Evolutionary conservation across 2,888 invertebrate species (phyloP).

Genomic region (Dasysyrphus albostriatus): DNA sequence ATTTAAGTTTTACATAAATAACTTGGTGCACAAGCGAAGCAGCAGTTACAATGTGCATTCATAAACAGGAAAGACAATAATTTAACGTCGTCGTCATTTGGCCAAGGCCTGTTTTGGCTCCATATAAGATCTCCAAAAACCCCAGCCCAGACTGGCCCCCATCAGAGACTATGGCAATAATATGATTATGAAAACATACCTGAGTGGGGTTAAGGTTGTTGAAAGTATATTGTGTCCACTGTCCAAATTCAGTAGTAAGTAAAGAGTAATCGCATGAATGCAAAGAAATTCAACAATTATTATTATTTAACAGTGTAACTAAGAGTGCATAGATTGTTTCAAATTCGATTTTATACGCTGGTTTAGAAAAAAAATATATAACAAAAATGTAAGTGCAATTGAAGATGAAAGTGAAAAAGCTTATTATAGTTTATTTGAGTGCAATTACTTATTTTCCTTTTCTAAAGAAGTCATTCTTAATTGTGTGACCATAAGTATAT

Average conservation of each 20-base stretch:
- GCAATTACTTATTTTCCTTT: neutral
- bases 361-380: slow-evolving; percentile 1
- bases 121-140: slow-evolving; percentile 11
- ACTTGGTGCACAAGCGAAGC: neutral
- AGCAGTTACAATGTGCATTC: slow-evolving; percentile 6
- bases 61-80: slow-evolving; percentile 10
- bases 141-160: slow-evolving; percentile 7
- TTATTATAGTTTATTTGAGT: neutral
- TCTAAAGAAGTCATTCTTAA: neutral
- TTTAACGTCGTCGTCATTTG: neutral
- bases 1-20: slow-evolving; percentile 13
- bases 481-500: neutral
- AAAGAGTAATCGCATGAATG: slow-evolving; percentile 57
- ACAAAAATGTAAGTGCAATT: slow-evolving; percentile 13
- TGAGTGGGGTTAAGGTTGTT: slow-evolving; percentile 73
- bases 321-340: slow-evolving; percentile 28
- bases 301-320: slow-evolving; percentile 39
- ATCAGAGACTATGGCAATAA: neutral
- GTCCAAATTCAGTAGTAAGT: slow-evolving; percentile 50
- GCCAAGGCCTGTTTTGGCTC: slow-evolving; percentile 20
- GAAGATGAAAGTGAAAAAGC: neutral
- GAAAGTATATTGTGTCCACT: slow-evolving; percentile 45
- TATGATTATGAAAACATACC: slow-evolving; percentile 42
- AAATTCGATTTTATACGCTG: slow-evolving; percentile 3
- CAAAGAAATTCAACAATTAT: slow-evolving; percentile 50